Base-by-base conservation (phyloP, 2,888 invertebrate species). In the Netelia fuscicornis region DNA sequence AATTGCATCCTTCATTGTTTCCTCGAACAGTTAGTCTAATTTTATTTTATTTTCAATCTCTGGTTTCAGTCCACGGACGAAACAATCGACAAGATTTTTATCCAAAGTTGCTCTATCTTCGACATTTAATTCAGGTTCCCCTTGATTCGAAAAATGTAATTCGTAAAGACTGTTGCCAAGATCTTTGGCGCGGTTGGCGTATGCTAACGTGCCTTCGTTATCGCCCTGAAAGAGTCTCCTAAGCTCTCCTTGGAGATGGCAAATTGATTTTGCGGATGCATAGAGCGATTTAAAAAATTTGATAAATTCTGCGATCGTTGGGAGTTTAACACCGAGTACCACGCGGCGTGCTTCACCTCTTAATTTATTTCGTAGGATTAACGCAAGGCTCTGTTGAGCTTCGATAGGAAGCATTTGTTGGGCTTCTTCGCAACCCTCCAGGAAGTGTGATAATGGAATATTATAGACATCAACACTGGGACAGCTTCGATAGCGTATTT, bases 381-480 rank as follows among this genome's bases (percentile, higher is more conserved):
- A 30, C 8, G 67, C 75, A 17, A 17, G 17, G 17, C 17, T 17
- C 17, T 17, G 17, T 17, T 17, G 11, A 80, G 72, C 25, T 5
- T 72, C 70, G 11, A 8, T 25, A 1, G 71, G 71, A 25, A 76
- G 42, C 64, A 76, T 76, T 52, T 81, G 81, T 11, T 25, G 54
- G 8, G 72, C 74, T 58, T 56, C 44, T 42, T 79, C 64, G 13
- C 81, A 76, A 8, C 81, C 76, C 8, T 71, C 76, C 0, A 76
- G 0, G 10, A 82, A 82, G 48, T 82, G 71, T n/a, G 71, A 56
- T 10, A 71, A 30, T 30, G 30, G 30, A 5, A 30, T 30, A 5
- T 30, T 30, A 30, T 30, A 30, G 5, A 3, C 30, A 30, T 30
- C 30, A 5, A 30, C 2, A 30, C 0, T 30, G 30, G 30, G 30